These are phyloP conservation scores for Cybosia mesomella DNA, from an alignment of 2,888 invertebrate species.

Conservation along the genomic window DNA sequence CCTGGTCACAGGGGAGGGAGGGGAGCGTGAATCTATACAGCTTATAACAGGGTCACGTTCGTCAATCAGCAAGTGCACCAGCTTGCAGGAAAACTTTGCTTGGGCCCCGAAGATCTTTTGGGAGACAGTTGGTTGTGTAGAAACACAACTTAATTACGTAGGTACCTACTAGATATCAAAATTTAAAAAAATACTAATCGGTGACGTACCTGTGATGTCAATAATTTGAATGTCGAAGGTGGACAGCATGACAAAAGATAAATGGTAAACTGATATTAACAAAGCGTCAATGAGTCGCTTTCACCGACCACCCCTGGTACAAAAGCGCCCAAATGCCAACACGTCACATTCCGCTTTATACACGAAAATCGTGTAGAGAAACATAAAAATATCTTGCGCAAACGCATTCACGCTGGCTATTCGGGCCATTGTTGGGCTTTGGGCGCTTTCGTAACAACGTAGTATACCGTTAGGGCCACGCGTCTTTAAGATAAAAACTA, in stretches of 20 bases:
- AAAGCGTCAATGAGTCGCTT: conserved; percentile 66
- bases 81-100: too few species aligned
- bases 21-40: too few species aligned
- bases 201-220: conserved; percentile 3
- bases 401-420: conserved; percentile 75
- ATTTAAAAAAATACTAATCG: background rate
- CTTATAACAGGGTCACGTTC: too few species aligned
- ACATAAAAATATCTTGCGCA: conserved; percentile 77
- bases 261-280: conserved; percentile 49
- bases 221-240: conserved; percentile 36
- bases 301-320: conserved; percentile 79
- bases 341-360: conserved; percentile 67
- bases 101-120: too few species aligned
- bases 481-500: conserved; percentile 73
- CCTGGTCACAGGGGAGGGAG: too few species aligned
- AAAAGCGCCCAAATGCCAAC: conserved; percentile 67
- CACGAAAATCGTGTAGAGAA: conserved; percentile 79
- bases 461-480: conserved; percentile 78
- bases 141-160: too few species aligned
- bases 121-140: too few species aligned
- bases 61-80: too few species aligned
- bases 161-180: too few species aligned
- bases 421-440: conserved; percentile 75
- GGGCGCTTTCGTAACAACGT: conserved; percentile 71
- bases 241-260: conserved; percentile 38